Base-by-base conservation (phyloP, 2,797 vertebrate genomes). In the Spinibarbus caldwelli region DNA sequence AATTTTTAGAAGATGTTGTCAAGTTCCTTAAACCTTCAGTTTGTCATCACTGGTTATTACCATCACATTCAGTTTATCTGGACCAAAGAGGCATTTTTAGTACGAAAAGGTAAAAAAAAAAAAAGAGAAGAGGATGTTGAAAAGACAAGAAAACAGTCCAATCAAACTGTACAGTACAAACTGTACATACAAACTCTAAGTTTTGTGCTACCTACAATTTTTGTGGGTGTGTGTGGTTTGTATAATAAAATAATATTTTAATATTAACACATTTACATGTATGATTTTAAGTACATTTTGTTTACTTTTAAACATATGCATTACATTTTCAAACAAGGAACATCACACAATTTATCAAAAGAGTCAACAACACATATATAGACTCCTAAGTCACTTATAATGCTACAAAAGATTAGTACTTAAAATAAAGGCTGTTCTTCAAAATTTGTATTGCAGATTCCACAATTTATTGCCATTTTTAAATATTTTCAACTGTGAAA, bases 21-120 rank as follows among this genome's bases (percentile, higher is more conserved):
- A 78, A n/a, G 78, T 72, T 82, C 68, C 68, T 82, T 81, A 78
- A 85, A 87, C 72, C 64, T 49, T 62, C 15, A 57, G 71, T 81
- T 82, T 78, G 67, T 31, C 75, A 84, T 82, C 41, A 11, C 62
- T 57, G 71, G 71, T 84, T 45, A 79, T 79, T 26, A 62, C 38
- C 78, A 21, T 49, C 78, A 52, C 29, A 77, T 77, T 77, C 59
- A 66, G 36, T 62, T 29, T 36, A 47, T 78, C 76, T 47, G 2
- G 49, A 45, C 19, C 38, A 71, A 41, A 41, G 6, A 47, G 41
- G 21, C 29, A 36, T 5, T 54, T 57, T 10, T 17, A 45, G 12
- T 23, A 41, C 31, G 15, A 43, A 52, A 54, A 34, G 6, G 14
- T 17, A n/a, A n/a, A n/a, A n/a, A n/a, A n/a, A n/a, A n/a, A 34